These are phyloP conservation scores for Artemia franciscana DNA, from an alignment of 1,140 invertebrate genomes.

Conservation along the genomic window DNA sequence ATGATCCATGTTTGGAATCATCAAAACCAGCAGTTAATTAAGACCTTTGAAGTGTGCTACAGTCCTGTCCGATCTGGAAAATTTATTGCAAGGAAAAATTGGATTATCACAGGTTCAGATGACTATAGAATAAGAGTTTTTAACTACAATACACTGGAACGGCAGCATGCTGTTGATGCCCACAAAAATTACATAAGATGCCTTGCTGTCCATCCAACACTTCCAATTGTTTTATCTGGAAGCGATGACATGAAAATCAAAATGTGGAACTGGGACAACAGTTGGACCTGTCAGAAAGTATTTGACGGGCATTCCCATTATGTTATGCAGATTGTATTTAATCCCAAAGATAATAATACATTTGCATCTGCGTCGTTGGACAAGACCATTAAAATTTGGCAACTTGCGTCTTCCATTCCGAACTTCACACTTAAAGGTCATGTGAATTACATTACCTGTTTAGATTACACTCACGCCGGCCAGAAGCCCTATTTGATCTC, in stretches of 20 bases:
- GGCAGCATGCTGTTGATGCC: conserved; percentile 87
- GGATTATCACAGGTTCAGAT: too few species aligned
- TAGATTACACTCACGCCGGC: too few species aligned
- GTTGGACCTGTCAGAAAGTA: conserved; percentile 88
- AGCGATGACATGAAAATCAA: conserved; percentile 99
- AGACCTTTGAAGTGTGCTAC: too few species aligned
- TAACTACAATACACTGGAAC: conserved; percentile 95
- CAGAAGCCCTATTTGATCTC: too few species aligned
- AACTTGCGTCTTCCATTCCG: conserved; percentile 79
- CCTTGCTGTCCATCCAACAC: conserved; percentile 89
- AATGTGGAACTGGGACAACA: conserved; percentile 99
- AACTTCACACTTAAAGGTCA: conserved; percentile 91
- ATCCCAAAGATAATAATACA: conserved; percentile 99
- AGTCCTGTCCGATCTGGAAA: too few species aligned
- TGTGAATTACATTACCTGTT: not conserved
- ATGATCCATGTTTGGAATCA: too few species aligned
- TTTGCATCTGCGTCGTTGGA: conserved; percentile 96
- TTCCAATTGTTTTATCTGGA: conserved; percentile 86
- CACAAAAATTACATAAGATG: conserved; percentile 94
- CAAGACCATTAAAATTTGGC: conserved; percentile 93
- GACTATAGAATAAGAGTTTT: conserved; percentile 89
- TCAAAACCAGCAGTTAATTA: too few species aligned
- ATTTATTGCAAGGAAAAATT: too few species aligned
- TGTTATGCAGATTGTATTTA: conserved; percentile 98
- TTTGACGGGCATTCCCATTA: conserved; percentile 98